These are phyloP conservation scores for Ceratosolen fusciceps DNA, from an alignment of 1,140 invertebrate species.

Conservation along the genomic window DNA sequence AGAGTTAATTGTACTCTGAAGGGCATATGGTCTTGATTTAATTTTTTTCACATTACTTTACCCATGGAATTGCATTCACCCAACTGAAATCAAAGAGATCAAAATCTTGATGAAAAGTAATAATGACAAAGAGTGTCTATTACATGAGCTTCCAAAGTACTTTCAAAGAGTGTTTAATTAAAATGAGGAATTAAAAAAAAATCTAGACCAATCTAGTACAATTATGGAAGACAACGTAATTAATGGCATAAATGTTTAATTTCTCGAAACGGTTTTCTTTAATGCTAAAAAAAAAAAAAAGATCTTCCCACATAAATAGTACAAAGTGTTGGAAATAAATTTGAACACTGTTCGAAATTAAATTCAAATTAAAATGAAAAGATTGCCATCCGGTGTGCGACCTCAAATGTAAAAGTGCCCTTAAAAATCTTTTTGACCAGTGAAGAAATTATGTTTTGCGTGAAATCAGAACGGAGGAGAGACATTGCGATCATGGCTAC, in stretches of 20 bases:
- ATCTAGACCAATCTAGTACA: too few species aligned
- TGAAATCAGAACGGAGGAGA: slow-evolving; percentile 38
- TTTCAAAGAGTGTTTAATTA: neutral
- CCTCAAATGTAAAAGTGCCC: neutral
- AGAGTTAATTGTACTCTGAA: slow-evolving; percentile 30
- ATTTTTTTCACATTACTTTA: slow-evolving; percentile 15
- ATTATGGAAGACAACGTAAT: too few species aligned
- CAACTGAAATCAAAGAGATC: slow-evolving; percentile 32
- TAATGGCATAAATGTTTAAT: too few species aligned
- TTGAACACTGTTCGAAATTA: neutral
- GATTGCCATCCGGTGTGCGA: too few species aligned
- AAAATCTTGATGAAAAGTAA: slow-evolving; percentile 14
- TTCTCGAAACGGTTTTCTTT: neutral
- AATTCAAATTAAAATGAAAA: neutral
- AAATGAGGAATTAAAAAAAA: too few species aligned
- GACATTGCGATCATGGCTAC: slow-evolving; percentile 41
- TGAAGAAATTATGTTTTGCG: neutral
- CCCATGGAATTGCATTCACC: neutral
- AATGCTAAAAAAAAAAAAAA: too few species aligned
- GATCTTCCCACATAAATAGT: neutral
- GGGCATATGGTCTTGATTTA: slow-evolving; percentile 8
- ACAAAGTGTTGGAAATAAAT: neutral
- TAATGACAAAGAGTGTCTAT: neutral
- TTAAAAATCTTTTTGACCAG: neutral
- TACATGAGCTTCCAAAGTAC: neutral